Percentiles rank a stretch among this genome's conserved stretches.
These are phyloP conservation scores for Hippocampus guttulatus DNA, from an alignment of 2,113 vertebrate species.

Conservation along the genomic window DNA sequence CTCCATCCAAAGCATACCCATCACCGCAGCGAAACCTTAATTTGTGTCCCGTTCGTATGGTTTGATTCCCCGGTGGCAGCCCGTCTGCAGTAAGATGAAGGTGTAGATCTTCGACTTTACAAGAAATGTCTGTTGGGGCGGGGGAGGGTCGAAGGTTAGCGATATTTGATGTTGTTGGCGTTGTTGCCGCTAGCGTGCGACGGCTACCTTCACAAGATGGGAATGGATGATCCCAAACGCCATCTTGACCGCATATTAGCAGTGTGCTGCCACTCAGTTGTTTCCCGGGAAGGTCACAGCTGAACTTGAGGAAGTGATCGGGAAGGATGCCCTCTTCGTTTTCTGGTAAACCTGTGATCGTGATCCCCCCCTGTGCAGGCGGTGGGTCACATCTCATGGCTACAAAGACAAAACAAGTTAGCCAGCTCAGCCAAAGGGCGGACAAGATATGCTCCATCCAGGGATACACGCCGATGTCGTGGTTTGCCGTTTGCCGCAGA, in stretches of 20 bases:
- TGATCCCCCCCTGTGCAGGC: background rate
- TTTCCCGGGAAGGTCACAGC: constrained; percentile 57
- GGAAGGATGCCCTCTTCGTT: constrained; percentile 58
- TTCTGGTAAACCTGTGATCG: constrained; percentile 30
- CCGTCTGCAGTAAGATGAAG: constrained; percentile 44
- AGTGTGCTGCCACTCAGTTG: constrained; percentile 56
- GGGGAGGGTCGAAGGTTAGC: too few relatives aligned
- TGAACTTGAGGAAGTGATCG: constrained; percentile 72
- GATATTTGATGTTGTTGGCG: background rate
- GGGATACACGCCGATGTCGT: too few relatives aligned
- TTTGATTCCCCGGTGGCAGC: constrained; percentile 33
- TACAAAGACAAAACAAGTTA: constrained; percentile 13
- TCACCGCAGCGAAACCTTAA: constrained; percentile 70
- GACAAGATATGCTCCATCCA: background rate
- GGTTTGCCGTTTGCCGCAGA: too few relatives aligned
- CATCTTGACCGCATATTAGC: constrained; percentile 71
- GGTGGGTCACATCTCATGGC: constrained; percentile 30
- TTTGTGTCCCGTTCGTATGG: constrained; percentile 66
- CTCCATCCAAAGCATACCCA: constrained; percentile 51
- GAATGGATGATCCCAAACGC: constrained; percentile 69
- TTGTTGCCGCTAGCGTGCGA: background rate
- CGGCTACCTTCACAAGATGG: constrained; percentile 79
- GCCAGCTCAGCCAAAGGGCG: background rate
- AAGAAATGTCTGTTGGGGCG: constrained; percentile 18
- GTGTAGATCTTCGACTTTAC: constrained; percentile 52